Evolutionary conservation across 2,888 invertebrate species (phyloP).

Genomic region (Agapostemon virescens): DNA sequence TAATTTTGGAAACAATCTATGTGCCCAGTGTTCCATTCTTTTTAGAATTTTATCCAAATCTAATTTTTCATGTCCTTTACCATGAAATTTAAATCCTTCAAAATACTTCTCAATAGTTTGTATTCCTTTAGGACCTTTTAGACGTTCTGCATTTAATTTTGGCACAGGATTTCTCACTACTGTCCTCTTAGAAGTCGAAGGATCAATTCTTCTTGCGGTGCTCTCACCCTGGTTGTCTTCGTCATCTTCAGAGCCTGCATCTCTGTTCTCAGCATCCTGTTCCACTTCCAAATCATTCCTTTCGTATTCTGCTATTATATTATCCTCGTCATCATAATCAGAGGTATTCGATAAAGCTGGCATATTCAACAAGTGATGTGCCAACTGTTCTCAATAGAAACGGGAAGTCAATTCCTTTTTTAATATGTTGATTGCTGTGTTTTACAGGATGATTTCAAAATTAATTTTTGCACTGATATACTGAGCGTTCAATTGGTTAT

Average conservation of each 20-base stretch:
- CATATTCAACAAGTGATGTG: conserved; percentile 51
- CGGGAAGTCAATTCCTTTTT: conserved; percentile 8
- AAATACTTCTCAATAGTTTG: conserved; percentile 90
- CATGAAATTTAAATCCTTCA: conserved; percentile 90
- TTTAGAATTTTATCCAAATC: conserved; percentile 91
- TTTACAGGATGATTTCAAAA: background rate
- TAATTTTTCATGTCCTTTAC: conserved; percentile 90
- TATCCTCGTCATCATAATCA: conserved; percentile 42
- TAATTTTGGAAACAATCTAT: conserved; percentile 93
- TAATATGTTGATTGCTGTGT: background rate
- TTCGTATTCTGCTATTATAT: conserved; percentile 63
- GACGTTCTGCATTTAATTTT: conserved; percentile 85
- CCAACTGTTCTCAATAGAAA: background rate
- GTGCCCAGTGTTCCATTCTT: conserved; percentile 95
- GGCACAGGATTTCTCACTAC: conserved; percentile 85
- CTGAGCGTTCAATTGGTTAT: background rate
- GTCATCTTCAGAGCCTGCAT: conserved; percentile 33
- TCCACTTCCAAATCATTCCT: conserved; percentile 44
- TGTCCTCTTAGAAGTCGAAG: conserved; percentile 81
- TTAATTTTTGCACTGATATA: too few relatives aligned
- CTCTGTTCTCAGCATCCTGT: conserved; percentile 16
- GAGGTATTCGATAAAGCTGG: conserved; percentile 39
- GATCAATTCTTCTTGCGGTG: conserved; percentile 78
- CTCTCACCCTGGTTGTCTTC: conserved; percentile 45
- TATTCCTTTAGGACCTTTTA: conserved; percentile 91